Evolutionary conservation across 2,888 invertebrate genomes (phyloP).

Genomic region (Ochropleura leucogaster): DNA sequence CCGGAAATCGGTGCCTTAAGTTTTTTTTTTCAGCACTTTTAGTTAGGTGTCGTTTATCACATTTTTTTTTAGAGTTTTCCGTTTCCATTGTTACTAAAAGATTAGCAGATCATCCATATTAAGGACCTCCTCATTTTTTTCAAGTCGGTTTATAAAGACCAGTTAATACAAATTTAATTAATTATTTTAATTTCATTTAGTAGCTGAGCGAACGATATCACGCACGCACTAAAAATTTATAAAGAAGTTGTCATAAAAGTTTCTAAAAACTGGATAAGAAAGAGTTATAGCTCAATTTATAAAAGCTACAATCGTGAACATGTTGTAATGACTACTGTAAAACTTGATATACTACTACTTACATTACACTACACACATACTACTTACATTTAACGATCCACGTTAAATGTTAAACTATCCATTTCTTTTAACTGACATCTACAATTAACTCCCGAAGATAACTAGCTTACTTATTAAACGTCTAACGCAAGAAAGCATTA

Average conservation of each 20-base stretch:
- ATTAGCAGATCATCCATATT: too few relatives aligned
- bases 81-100: too few relatives aligned
- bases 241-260: neutral
- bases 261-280: neutral
- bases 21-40: too few relatives aligned
- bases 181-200: neutral
- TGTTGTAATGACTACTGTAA: constrained; percentile 15
- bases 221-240: neutral
- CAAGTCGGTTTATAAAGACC: too few relatives aligned
- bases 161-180: too few relatives aligned
- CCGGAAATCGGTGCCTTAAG: too few relatives aligned
- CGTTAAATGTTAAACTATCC: constrained; percentile 9
- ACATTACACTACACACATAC: constrained; percentile 16
- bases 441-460: constrained; percentile 39
- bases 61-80: too few relatives aligned
- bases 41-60: too few relatives aligned
- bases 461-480: constrained; percentile 26
- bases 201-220: neutral
- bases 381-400: constrained; percentile 19
- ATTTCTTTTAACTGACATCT: constrained; percentile 33
- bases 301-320: constrained; percentile 17
- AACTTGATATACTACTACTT: constrained; percentile 21
- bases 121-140: too few relatives aligned
- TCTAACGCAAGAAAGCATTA: constrained; percentile 51
- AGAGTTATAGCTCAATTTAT: constrained; percentile 24